Conservation (phyloP, 2,797 vertebrate species). For the Sebastes cheni region DNA sequence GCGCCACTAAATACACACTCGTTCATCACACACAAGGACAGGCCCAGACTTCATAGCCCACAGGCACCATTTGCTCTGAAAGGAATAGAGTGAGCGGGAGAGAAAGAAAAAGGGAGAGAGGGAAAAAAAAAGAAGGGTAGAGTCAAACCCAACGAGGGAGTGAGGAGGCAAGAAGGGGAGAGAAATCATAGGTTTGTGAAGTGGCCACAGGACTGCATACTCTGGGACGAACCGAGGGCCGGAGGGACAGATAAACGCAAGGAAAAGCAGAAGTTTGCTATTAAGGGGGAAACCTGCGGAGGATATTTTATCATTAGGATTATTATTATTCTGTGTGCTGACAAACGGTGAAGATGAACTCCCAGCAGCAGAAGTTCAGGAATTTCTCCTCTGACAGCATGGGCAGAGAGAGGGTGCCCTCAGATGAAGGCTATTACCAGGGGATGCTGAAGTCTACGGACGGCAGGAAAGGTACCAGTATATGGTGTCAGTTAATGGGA, state of each 20-base stretch:
- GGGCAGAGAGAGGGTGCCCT: constrained; percentile 76
- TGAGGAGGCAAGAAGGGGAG: constrained; percentile 44
- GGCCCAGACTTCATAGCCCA: constrained; percentile 77
- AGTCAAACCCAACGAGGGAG: constrained; percentile 52
- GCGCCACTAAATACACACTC: constrained; percentile 68
- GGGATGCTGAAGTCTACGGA: constrained; percentile 85
- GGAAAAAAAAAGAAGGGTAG: constrained; percentile 54
- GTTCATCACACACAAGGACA: constrained; percentile 65
- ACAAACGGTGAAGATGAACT: constrained; percentile 67
- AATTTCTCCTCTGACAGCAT: constrained; percentile 76
- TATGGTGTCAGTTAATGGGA: constrained; percentile 11
- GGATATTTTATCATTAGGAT: constrained; percentile 40
- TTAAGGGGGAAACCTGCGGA: not conserved
- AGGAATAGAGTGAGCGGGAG: constrained; percentile 56
- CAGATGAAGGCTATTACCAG: constrained; percentile 82
- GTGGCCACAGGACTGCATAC: constrained; percentile 48
- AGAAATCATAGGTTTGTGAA: constrained; percentile 69
- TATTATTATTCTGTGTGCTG: constrained; percentile 34
- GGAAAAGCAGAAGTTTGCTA: constrained; percentile 3
- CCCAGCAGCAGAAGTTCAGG: constrained; percentile 74
- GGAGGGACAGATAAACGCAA: constrained; percentile 31
- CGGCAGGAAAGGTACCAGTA: constrained; percentile 83
- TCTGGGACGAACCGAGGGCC: constrained; percentile 27
- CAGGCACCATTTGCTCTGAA: constrained; percentile 73
- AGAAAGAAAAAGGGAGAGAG: not conserved